phyloP scores from a whole-genome alignment of 2,113 vertebrate species.

The Lepisosteus osseus region DNA sequence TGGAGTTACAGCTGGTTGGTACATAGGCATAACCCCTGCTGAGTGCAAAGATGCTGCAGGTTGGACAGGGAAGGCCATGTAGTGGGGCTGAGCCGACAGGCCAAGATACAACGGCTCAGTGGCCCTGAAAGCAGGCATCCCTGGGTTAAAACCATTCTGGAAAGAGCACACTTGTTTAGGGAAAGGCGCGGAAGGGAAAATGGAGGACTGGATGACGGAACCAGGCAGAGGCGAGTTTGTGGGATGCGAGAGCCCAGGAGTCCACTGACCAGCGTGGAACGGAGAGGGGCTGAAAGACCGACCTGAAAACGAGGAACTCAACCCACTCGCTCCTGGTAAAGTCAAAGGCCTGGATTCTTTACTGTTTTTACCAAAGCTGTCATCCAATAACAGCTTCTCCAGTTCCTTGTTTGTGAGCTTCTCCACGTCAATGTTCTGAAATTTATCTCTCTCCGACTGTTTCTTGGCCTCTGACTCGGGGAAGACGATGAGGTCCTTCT shows the following conservation, averaged over 20 bases:
- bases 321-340: conserved; percentile 65
- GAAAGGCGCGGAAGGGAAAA: conserved; percentile 75
- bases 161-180: conserved; percentile 77
- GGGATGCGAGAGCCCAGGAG: conserved; percentile 65
- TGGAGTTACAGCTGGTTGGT: conserved; percentile 70
- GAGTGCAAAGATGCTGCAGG: conserved; percentile 69
- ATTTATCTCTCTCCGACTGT: conserved; percentile 65
- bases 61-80: conserved; percentile 78
- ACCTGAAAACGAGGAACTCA: conserved; percentile 79
- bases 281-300: conserved; percentile 64
- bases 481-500: conserved; percentile 94
- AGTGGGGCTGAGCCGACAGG: conserved; percentile 67
- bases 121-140: conserved; percentile 60
- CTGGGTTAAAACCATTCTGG: conserved; percentile 82
- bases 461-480: conserved; percentile 81
- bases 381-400: conserved; percentile 88
- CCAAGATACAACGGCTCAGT: conserved; percentile 68
- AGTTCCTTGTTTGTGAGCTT: conserved; percentile 87
- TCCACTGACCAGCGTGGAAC: conserved; percentile 77
- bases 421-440: conserved; percentile 80
- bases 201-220: conserved; percentile 52
- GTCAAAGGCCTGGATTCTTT: conserved; percentile 58
- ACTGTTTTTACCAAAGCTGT: conserved; percentile 75
- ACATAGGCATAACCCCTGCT: conserved; percentile 46
- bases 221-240: conserved; percentile 62